Evolutionary conservation across 1,140 invertebrate genomes (phyloP).

Genomic region (Drosophila lini): DNA sequence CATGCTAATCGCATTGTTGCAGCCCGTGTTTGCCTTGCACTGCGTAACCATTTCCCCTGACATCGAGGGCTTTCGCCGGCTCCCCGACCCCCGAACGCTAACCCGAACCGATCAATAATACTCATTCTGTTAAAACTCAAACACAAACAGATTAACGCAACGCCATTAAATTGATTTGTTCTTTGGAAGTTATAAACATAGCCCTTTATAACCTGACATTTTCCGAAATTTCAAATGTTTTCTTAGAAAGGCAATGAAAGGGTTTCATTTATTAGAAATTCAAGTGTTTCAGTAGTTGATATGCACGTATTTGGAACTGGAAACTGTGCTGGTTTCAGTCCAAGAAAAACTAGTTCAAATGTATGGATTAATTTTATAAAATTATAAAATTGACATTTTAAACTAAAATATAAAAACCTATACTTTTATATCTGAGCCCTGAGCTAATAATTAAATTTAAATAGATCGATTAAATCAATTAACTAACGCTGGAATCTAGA

Average conservation of each 20-base stretch:
- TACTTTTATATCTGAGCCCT: background rate
- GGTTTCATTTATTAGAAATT: background rate
- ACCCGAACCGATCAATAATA: slow-evolving; percentile 20
- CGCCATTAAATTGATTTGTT: slow-evolving; percentile 20
- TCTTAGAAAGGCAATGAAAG: no score
- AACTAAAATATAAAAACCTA: no score
- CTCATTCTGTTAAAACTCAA: slow-evolving; percentile 6
- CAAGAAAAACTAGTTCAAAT: no score
- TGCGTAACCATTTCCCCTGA: slow-evolving; percentile 28
- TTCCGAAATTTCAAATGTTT: background rate
- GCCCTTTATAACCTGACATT: background rate
- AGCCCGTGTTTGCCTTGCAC: slow-evolving; percentile 32
- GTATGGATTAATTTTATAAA: no score
- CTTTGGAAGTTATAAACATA: background rate
- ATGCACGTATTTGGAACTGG: no score
- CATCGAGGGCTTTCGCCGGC: slow-evolving; percentile 12
- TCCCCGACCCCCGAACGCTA: background rate
- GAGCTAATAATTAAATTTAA: background rate
- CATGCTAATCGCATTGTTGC: slow-evolving; percentile 48
- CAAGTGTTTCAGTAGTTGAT: no score
- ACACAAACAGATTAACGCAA: slow-evolving; percentile 27
- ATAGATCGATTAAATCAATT: background rate
- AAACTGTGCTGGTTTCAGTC: no score
- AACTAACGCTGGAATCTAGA: background rate
- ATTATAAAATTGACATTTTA: background rate